These are phyloP conservation scores for Arctocebus calabarensis DNA, from an alignment of 2,797 vertebrate genomes.

Conservation along the genomic window DNA sequence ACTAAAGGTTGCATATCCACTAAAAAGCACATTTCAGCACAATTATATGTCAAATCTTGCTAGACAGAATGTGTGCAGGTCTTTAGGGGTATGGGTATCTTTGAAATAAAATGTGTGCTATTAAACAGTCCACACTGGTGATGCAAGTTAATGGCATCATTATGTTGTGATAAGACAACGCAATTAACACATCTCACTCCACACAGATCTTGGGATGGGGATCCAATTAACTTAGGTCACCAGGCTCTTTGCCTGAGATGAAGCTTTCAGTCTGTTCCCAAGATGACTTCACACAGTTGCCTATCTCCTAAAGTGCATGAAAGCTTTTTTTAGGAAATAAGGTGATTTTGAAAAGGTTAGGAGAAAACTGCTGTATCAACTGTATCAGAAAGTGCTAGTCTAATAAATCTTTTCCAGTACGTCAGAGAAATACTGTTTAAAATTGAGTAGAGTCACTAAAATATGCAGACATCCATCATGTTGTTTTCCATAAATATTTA, in stretches of 20 bases:
- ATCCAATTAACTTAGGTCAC: constrained; percentile 74
- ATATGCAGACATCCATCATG: background rate
- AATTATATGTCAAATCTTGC: constrained; percentile 69
- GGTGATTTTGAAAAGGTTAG: constrained; percentile 68
- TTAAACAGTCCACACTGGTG: constrained; percentile 53
- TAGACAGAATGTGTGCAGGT: constrained; percentile 17
- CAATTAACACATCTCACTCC: constrained; percentile 70
- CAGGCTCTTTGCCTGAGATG: constrained; percentile 1
- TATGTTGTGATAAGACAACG: constrained; percentile 67
- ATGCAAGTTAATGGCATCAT: constrained; percentile 75
- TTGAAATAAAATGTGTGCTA: constrained; percentile 72
- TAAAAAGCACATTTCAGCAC: constrained; percentile 72
- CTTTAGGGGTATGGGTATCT: constrained; percentile 40
- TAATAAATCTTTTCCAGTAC: constrained; percentile 38
- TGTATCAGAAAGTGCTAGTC: constrained; percentile 7
- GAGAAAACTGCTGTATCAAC: constrained; percentile 50
- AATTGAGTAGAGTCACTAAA: constrained; percentile 40
- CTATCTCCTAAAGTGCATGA: constrained; percentile 26
- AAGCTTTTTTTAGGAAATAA: constrained; percentile 63
- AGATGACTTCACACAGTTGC: constrained; percentile 51
- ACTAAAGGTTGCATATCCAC: constrained; percentile 63
- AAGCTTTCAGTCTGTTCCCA: background rate
- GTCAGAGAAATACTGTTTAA: constrained; percentile 54
- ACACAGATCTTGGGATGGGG: constrained; percentile 60
- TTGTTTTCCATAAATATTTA: constrained; percentile 62